Percentiles rank a stretch among this genome's conserved stretches.
phyloP scores from a whole-genome alignment of 2,888 invertebrate genomes.

The Coleophora flavipennella region DNA sequence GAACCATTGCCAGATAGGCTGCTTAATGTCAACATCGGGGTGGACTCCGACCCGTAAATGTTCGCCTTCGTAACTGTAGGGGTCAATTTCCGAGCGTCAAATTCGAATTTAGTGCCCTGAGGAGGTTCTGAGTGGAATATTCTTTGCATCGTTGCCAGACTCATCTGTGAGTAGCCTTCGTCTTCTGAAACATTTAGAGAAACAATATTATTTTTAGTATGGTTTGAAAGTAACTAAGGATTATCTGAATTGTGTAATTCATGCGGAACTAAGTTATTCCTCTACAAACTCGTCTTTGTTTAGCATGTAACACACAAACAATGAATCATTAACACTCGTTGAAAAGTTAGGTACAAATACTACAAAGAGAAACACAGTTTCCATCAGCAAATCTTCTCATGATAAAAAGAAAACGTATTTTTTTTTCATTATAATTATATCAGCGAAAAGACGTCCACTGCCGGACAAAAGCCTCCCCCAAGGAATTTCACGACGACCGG shows the following conservation, averaged over 20 bases:
- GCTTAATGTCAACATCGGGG: slow-evolving; percentile 68
- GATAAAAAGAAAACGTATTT: slow-evolving; percentile 31
- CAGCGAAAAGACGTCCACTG: no score
- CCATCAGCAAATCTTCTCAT: slow-evolving; percentile 45
- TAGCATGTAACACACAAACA: no score
- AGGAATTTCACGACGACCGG: no score
- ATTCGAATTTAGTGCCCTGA: slow-evolving; percentile 61
- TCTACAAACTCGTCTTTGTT: no score
- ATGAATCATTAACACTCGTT: no score
- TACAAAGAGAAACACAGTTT: neutral
- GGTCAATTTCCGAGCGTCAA: slow-evolving; percentile 51
- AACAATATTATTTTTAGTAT: slow-evolving; percentile 1
- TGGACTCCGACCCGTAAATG: slow-evolving; percentile 52
- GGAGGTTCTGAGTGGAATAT: slow-evolving; percentile 74
- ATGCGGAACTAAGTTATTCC: slow-evolving; percentile 4
- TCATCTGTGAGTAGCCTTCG: slow-evolving; percentile 77
- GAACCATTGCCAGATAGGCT: slow-evolving; percentile 54
- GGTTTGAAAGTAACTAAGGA: neutral
- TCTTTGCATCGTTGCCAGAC: slow-evolving; percentile 47
- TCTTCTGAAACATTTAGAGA: slow-evolving; percentile 38
- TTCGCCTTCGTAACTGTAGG: slow-evolving; percentile 33
- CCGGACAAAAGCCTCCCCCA: no score
- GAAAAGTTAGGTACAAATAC: no score
- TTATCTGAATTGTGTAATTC: neutral
- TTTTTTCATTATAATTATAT: no score